Base-by-base conservation (phyloP, 2,888 invertebrate species). In the Sinohyriopsis cumingii region DNA sequence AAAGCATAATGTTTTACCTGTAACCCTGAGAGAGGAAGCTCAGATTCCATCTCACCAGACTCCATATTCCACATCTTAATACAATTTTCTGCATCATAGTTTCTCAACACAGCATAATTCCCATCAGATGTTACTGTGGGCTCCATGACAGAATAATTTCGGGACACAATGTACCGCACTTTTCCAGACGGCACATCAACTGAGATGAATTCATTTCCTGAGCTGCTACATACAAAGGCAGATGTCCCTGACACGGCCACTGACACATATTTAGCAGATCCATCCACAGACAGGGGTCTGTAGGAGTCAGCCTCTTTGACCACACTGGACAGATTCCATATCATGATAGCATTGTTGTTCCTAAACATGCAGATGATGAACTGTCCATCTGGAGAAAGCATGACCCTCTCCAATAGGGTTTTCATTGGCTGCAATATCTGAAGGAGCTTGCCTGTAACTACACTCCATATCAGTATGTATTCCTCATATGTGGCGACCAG, bases 121-220 rank as follows among this genome's bases (percentile, higher is more conserved):
- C 82, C 82, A 74, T 82, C 79, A 19, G 69, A 65, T 4, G 80
- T 73, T 5, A 83, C 65, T 4, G 55, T 55, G 18, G 82, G 82
- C 55, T 67, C 60, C 79, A 79, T 78, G 15, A 68, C 75, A 57
- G 80, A 79, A 63, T 71, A 75, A 1, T 76, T 73, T n/a, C 67
- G n/a, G 1, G 79, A 72, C 18, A 80, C 71, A 4, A 63, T 65
- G 19, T 71, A 75, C 25, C 70, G 70, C 24, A 74, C 70, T 5
- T 59, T 62, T 2, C 82, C 82, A 12, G 61, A 55, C 3, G 57
- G 57, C 1, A 81, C 57, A 69, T 82, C 80, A 28, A 82, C 61
- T 1, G 82, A 71, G 4, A 70, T 69, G 55, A 81, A 70, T 55
- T 82, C 84, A 55, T 67, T 62, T 6, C 79, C 73, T 5, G 54